Percentiles rank a stretch among this genome's conserved stretches.
Conservation (phyloP, 2,888 invertebrate genomes). For the Idaea straminata region DNA sequence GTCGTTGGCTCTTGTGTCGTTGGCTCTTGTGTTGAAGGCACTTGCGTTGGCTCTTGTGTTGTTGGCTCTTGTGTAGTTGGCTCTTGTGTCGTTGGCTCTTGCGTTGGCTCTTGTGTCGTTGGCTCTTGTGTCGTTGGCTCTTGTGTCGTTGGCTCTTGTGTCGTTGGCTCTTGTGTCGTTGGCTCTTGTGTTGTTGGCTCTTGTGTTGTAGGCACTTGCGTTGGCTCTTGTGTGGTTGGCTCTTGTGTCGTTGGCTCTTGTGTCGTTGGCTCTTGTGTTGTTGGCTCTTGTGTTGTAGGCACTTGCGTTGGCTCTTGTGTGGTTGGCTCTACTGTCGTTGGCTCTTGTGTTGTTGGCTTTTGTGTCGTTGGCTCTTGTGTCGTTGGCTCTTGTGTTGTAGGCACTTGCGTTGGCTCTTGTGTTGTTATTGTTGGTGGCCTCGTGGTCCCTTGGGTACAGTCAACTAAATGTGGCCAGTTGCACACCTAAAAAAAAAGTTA, state of each 20-base stretch:
- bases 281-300: background rate
- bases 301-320: too few species aligned
- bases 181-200: constrained; percentile 4
- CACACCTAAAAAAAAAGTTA: constrained; percentile 33
- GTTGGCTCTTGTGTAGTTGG: background rate
- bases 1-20: constrained; percentile 2
- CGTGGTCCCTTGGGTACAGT: constrained; percentile 20
- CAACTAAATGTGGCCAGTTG: constrained; percentile 30
- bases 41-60: background rate
- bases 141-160: constrained; percentile 4
- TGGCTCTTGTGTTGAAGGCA: constrained; percentile 2
- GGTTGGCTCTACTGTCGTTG: background rate
- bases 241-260: constrained; percentile 1
- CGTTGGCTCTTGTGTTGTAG: background rate
- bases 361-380: background rate
- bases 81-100: constrained; percentile 8
- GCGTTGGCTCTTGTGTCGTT: constrained; percentile 4
- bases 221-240: background rate
- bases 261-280: background rate
- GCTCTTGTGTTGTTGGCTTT: constrained; percentile 4
- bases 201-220: constrained; percentile 4
- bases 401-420: constrained; percentile 10
- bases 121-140: constrained; percentile 6
- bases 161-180: constrained; percentile 5
- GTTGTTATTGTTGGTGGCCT: constrained; percentile 9